Conservation (phyloP, 2,888 invertebrate genomes). For the Drosophila kambysellisi region DNA sequence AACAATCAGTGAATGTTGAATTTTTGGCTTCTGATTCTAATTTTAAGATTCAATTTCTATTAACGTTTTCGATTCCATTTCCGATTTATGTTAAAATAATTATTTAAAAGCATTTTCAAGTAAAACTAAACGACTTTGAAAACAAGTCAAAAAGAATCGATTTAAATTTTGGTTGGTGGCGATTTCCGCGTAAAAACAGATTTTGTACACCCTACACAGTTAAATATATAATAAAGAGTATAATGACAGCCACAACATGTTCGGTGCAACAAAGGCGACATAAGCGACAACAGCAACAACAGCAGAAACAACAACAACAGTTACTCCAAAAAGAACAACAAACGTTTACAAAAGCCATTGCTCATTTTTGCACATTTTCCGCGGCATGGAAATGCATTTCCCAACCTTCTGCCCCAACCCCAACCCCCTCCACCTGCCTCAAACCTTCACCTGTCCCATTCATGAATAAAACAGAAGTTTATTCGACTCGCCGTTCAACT, state of each 20-base stretch:
- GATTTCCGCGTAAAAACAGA: background rate
- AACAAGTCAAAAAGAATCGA: background rate
- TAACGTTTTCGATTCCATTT: background rate
- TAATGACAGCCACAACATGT: slow-evolving; percentile 51
- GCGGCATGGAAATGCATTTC: slow-evolving; percentile 42
- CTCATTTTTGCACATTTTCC: slow-evolving; percentile 77
- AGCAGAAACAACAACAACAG: slow-evolving; percentile 3
- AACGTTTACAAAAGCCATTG: slow-evolving; percentile 65
- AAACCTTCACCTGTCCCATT: background rate
- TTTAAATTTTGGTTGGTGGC: background rate
- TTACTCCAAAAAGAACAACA: slow-evolving; percentile 9
- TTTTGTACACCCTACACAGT: slow-evolving; percentile 24
- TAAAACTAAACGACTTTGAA: too few relatives aligned
- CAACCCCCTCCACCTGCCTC: background rate
- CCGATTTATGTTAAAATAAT: background rate
- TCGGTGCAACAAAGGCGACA: slow-evolving; percentile 6
- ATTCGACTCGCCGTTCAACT: slow-evolving; percentile 18
- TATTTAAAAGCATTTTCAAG: background rate
- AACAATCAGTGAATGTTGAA: background rate
- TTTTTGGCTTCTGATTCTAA: too few relatives aligned
- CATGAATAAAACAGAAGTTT: slow-evolving; percentile 51
- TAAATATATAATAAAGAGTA: slow-evolving; percentile 29
- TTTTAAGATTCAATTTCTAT: background rate
- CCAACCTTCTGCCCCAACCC: background rate
- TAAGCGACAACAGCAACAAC: background rate